A percentile compares a stretch with the other conserved stretches of the same genome.
Evolutionary conservation across 2,888 invertebrate genomes (phyloP).

Genomic region (Heterodera filipjevi): DNA sequence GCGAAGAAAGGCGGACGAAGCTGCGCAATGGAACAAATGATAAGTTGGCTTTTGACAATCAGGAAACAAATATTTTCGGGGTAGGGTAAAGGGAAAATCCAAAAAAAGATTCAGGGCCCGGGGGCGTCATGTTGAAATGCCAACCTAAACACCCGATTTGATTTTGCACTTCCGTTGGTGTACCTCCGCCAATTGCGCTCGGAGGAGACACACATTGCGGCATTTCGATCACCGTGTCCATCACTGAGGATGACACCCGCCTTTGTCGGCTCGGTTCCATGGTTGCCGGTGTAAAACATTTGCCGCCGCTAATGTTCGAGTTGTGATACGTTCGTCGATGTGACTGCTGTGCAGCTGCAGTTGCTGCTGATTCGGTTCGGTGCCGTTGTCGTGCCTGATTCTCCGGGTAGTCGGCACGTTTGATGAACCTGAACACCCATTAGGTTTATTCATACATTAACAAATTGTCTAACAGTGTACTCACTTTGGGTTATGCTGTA

Average conservation of each 20-base stretch:
- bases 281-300: neutral
- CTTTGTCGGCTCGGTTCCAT: neutral
- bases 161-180: too few species aligned
- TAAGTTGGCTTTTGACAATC: too few species aligned
- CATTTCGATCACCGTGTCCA: slow-evolving; percentile 15
- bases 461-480: neutral
- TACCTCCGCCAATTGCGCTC: neutral
- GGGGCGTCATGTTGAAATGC: too few species aligned
- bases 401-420: slow-evolving; percentile 1
- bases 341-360: neutral
- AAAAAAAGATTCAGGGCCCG: too few species aligned
- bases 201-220: neutral
- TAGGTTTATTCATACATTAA: neutral
- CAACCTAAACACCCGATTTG: too few species aligned
- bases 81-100: too few species aligned
- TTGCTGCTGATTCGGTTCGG: slow-evolving; percentile 16
- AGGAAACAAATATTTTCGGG: too few species aligned
- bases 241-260: neutral
- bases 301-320: neutral
- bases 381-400: slow-evolving; percentile 15
- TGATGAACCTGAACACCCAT: neutral
- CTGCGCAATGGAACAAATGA: neutral
- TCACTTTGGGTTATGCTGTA: neutral
- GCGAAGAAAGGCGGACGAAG: neutral
- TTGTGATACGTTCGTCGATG: neutral